These are phyloP conservation scores for Eidolon helvum DNA, from an alignment of 2,113 vertebrate species.

Conservation along the genomic window DNA sequence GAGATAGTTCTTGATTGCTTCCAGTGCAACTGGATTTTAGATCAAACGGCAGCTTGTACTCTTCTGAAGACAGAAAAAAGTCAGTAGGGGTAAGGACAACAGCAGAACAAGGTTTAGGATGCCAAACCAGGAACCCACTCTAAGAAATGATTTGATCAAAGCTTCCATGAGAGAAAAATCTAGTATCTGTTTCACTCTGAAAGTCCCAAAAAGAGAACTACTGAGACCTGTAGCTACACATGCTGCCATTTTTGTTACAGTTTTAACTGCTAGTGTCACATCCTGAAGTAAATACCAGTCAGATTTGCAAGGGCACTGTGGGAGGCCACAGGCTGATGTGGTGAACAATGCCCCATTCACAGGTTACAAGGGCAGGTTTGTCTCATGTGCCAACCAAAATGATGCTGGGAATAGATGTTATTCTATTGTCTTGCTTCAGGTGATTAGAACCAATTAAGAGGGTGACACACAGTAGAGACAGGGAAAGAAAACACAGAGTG, in stretches of 20 bases:
- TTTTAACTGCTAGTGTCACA: background rate
- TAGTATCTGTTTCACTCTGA: background rate
- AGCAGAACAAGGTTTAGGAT: background rate
- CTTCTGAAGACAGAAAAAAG: background rate
- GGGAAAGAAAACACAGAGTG: conserved; percentile 24
- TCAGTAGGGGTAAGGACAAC: background rate
- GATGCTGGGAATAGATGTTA: conserved; percentile 47
- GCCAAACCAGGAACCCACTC: background rate
- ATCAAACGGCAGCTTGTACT: background rate
- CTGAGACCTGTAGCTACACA: background rate
- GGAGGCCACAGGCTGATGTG: background rate
- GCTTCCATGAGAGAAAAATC: background rate
- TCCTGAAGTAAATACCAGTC: background rate
- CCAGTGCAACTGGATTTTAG: background rate
- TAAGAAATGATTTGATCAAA: background rate
- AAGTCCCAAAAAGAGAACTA: background rate
- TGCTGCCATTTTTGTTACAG: background rate
- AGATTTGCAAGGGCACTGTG: background rate
- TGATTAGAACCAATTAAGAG: conserved; percentile 64
- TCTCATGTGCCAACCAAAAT: conserved; percentile 59
- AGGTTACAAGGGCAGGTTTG: conserved; percentile 49
- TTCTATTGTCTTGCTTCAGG: conserved; percentile 43
- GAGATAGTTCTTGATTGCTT: background rate
- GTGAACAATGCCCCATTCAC: conserved; percentile 58
- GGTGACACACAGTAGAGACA: conserved; percentile 24